These are phyloP conservation scores for Physeter macrocephalus DNA, from an alignment of 2,113 vertebrate species.

Conservation along the genomic window DNA sequence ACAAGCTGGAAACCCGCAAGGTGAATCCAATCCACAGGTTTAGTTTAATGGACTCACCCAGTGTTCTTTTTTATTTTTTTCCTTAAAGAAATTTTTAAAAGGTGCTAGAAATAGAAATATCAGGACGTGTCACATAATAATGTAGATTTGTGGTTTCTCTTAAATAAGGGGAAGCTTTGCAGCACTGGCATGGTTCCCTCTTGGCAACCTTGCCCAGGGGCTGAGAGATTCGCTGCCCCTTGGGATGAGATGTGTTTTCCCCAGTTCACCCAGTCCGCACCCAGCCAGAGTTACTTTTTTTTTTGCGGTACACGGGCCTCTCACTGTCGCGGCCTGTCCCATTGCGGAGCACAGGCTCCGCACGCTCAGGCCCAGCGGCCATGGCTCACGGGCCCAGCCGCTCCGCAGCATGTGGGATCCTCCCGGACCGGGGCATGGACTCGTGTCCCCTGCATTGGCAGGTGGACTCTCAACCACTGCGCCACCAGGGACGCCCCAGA, in stretches of 20 bases:
- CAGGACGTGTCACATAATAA: background rate
- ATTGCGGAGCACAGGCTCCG: too few species aligned
- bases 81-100: background rate
- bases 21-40: background rate
- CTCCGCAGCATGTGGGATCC: too few species aligned
- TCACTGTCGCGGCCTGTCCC: too few species aligned
- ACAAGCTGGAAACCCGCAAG: background rate
- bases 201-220: background rate
- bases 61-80: background rate
- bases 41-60: background rate
- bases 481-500: too few species aligned
- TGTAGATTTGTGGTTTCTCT: background rate
- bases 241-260: background rate
- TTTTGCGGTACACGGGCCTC: too few species aligned
- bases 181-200: background rate
- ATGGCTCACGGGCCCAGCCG: too few species aligned
- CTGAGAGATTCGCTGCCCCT: background rate
- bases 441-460: too few species aligned
- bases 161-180: background rate
- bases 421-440: too few species aligned
- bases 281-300: background rate
- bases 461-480: too few species aligned
- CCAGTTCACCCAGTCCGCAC: background rate
- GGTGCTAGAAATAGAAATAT: background rate
- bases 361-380: too few species aligned